Percentiles rank a stretch among this genome's conserved stretches.
Conservation (phyloP, 2,797 vertebrate genomes). For the Scleropages formosus region DNA sequence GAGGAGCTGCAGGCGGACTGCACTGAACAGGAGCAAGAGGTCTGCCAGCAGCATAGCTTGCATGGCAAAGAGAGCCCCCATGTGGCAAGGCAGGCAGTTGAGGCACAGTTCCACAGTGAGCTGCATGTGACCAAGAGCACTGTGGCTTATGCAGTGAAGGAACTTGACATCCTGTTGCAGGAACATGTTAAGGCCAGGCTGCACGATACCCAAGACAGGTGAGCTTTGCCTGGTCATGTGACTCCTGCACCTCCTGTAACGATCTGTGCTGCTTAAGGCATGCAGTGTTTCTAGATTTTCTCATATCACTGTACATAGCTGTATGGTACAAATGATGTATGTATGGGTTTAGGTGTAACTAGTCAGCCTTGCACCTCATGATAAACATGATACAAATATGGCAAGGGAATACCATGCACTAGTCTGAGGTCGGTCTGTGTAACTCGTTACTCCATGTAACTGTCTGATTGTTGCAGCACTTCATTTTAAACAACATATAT, state of each 20-base stretch:
- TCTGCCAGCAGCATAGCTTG: conserved; percentile 66
- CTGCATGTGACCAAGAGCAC: conserved; percentile 55
- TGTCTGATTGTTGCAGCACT: too few species aligned
- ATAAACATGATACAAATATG: too few species aligned
- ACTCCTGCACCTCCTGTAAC: background rate
- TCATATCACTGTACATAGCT: background rate
- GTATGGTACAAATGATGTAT: too few species aligned
- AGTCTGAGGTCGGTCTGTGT: too few species aligned
- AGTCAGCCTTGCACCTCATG: too few species aligned
- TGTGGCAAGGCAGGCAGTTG: conserved; percentile 54
- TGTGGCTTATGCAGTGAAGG: conserved; percentile 65
- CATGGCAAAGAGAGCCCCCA: conserved; percentile 55
- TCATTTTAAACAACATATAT: too few species aligned
- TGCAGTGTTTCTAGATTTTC: background rate
- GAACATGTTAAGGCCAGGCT: conserved; percentile 67
- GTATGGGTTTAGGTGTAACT: too few species aligned
- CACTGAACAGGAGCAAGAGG: conserved; percentile 59
- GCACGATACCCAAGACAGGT: conserved; percentile 72
- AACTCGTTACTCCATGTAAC: too few species aligned
- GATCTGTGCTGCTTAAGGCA: background rate
- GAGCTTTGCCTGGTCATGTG: conserved; percentile 26
- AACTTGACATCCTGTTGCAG: conserved; percentile 51
- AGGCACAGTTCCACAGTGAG: conserved; percentile 57
- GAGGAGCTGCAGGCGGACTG: conserved; percentile 58
- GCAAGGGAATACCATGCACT: too few species aligned